Conservation (phyloP, 2,113 vertebrate genomes). For the Bubo blakistoni region DNA sequence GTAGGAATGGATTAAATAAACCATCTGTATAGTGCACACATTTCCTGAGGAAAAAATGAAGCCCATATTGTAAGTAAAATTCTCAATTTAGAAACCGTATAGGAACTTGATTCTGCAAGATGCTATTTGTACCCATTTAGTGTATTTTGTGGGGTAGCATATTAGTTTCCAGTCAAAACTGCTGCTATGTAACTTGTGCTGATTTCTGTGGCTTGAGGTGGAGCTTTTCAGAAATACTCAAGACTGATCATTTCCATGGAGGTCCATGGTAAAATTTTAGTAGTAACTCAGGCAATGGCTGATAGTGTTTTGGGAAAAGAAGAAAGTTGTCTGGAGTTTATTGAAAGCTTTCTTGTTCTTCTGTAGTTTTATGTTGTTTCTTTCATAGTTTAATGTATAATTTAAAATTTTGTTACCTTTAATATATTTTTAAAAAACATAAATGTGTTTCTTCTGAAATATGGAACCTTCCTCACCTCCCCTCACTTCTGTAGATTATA, state of each 20-base stretch:
- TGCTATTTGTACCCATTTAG: not conserved
- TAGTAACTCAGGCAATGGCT: not conserved
- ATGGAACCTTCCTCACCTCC: not conserved
- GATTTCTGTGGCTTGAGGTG: not conserved
- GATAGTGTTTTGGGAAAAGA: not conserved
- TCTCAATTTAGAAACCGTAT: not conserved
- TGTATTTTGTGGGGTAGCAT: not conserved
- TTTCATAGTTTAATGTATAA: not conserved
- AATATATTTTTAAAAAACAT: not conserved
- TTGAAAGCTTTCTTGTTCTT: not conserved
- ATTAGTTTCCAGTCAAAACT: not conserved
- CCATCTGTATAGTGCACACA: not conserved
- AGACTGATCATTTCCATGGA: not conserved
- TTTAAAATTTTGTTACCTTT: not conserved
- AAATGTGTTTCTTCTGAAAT: not conserved
- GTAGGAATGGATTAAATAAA: slow-evolving; percentile 31
- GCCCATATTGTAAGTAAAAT: not conserved
- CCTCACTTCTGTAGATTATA: not conserved
- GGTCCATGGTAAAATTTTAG: not conserved
- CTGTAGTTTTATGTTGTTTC: not conserved
- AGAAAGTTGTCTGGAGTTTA: not conserved
- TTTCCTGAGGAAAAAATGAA: not conserved
- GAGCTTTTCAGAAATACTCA: not conserved
- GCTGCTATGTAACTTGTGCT: not conserved
- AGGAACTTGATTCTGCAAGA: not conserved